Conservation (phyloP, 1,140 invertebrate genomes). For the Xylocopa sonorina region DNA sequence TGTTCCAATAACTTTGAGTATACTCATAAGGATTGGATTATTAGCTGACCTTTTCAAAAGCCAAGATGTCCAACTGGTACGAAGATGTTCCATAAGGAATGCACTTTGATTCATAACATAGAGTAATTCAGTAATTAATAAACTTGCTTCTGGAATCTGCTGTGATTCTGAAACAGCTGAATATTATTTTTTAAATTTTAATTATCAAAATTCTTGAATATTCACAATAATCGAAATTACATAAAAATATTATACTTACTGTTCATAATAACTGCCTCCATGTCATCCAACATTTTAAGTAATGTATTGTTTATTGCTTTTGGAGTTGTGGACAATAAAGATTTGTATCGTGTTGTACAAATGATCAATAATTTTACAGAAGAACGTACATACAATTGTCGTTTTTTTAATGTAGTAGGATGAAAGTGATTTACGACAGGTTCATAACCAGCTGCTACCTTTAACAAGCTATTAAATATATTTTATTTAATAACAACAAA, state of each 20-base stretch:
- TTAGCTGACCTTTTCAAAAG: conserved; percentile 77
- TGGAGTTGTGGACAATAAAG: conserved; percentile 80
- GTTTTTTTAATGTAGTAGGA: conserved; percentile 82
- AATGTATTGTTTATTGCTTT: conserved; percentile 83
- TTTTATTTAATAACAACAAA: conserved; percentile 36
- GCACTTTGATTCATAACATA: conserved; percentile 80
- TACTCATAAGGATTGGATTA: conserved; percentile 80
- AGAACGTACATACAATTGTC: conserved; percentile 84
- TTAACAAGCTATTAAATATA: conserved; percentile 82
- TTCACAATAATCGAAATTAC: background rate
- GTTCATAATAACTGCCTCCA: conserved; percentile 83
- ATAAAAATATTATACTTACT: conserved; percentile 77
- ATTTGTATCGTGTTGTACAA: conserved; percentile 83
- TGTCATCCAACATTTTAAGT: conserved; percentile 84
- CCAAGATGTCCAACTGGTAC: conserved; percentile 78
- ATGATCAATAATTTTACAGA: conserved; percentile 84
- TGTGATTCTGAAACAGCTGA: conserved; percentile 81
- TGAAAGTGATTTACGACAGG: conserved; percentile 78
- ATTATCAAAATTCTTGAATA: background rate
- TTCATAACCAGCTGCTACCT: conserved; percentile 84
- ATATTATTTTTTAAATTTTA: conserved; percentile 50
- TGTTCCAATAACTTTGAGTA: conserved; percentile 79
- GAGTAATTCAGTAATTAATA: conserved; percentile 81
- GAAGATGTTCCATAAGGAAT: conserved; percentile 74
- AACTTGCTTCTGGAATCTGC: conserved; percentile 81